phyloP scores from a whole-genome alignment of 2,113 vertebrate species.

The Amia ocellicauda region DNA sequence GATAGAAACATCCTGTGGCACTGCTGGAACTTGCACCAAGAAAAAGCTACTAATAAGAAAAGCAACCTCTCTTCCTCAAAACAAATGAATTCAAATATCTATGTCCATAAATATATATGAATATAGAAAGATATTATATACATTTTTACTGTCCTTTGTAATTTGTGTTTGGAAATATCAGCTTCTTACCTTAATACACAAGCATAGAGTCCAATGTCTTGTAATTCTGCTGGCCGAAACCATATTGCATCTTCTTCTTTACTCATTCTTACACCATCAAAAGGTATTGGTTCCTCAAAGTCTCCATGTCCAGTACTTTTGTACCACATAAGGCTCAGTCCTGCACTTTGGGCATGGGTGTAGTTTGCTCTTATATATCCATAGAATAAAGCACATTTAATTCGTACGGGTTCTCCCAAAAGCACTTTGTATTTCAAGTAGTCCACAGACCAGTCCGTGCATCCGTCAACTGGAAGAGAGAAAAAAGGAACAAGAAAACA shows the following conservation, averaged over 20 bases:
- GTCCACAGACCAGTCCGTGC: slow-evolving; percentile 98
- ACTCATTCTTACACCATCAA: slow-evolving; percentile 93
- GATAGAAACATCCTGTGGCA: background rate
- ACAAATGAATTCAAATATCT: no score
- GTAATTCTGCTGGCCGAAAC: slow-evolving; percentile 92
- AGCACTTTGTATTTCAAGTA: slow-evolving; percentile 97
- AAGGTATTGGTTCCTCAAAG: slow-evolving; percentile 97
- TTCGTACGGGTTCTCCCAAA: slow-evolving; percentile 93
- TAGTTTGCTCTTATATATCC: slow-evolving; percentile 98
- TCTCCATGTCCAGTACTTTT: slow-evolving; percentile 89
- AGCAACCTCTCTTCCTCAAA: no score
- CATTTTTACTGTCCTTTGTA: no score
- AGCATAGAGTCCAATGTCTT: slow-evolving; percentile 93
- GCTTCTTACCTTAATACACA: slow-evolving; percentile 92
- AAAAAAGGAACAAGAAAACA: slow-evolving; percentile 19
- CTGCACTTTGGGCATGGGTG: slow-evolving; percentile 89
- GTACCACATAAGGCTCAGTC: slow-evolving; percentile 99
- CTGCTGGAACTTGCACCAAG: background rate
- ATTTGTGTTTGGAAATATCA: no score
- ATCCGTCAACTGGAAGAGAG: slow-evolving; percentile 85
- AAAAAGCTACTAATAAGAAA: no score
- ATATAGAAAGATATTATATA: no score
- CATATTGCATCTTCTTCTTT: slow-evolving; percentile 98
- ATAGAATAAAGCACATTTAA: slow-evolving; percentile 97
- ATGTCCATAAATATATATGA: no score